Evolutionary conservation across 2,113 vertebrate genomes (phyloP), one percentile per base, ranked within the genome.

Genomic region (Cochlearius cochlearius): DNA sequence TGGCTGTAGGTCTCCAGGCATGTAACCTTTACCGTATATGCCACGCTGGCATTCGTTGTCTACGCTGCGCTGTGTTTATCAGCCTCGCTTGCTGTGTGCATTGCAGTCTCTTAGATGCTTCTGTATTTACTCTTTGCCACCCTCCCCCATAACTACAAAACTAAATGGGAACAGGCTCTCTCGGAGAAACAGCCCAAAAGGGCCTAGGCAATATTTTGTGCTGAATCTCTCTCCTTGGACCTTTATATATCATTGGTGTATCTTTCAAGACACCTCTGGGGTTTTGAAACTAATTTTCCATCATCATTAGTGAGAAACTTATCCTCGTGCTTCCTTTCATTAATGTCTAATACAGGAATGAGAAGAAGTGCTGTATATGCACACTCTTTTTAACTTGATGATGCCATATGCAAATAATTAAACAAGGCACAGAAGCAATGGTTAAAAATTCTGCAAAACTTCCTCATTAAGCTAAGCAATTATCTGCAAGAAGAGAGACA

Each of bases 351-450:
- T 26, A 84, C 45, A 88, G 89, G 81, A 96, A 91, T 84, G 94
- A 96, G 93, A 96, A 95, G 94, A 92, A 95, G 75, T 58, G 29
- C 96, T 72, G 88, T 93, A 91, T 60, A 79, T 85, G 76, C 93
- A 97, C 87, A 43, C 87, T 96, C 96, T 93, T 96, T 96, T 96
- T 95, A 97, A 92, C 93, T 95, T 97, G 96, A 94, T 88, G 94
- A 95, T 98, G 97, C 96, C 95, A 96, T 97, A 98, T 98, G 98
- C 97, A 98, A 98, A 98, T 98, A 97, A 98, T 97, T 98, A 97
- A 95, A 97, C 88, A 80, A 97, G 95, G 89, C 93, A 97, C 56
- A 95, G 84, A 94, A 97, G 95, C 96, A 95, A 94, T 90, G 94
- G 97, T 96, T 97, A 97, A 97, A 96, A 96, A 95, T 92, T 95